Evolutionary conservation across 2,888 invertebrate genomes (phyloP).

Genomic region (Platynereis dumerilii): DNA sequence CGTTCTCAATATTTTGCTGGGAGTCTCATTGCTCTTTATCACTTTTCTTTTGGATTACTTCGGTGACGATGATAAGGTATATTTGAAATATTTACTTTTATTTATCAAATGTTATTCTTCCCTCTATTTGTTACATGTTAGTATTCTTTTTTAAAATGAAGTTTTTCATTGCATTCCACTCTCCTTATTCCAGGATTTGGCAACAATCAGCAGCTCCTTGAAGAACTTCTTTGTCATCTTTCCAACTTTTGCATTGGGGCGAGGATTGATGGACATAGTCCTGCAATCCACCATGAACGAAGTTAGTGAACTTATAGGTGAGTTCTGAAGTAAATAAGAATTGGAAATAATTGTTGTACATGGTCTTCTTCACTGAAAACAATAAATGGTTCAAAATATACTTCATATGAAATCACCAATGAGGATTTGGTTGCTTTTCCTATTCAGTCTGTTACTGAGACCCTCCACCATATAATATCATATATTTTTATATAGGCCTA

Average conservation of each 20-base stretch:
- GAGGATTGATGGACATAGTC: conserved; percentile 75
- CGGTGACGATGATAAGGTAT: conserved; percentile 46
- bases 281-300: conserved; percentile 9
- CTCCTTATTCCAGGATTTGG: background rate
- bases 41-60: conserved; percentile 75
- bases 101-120: background rate
- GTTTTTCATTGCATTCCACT: too few relatives aligned
- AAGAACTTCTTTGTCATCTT: conserved; percentile 70
- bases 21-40: conserved; percentile 66
- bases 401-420: too few relatives aligned
- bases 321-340: background rate
- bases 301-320: conserved; percentile 16
- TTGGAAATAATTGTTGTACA: too few relatives aligned
- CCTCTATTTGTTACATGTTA: background rate
- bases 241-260: conserved; percentile 83
- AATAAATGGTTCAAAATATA: too few relatives aligned
- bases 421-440: too few relatives aligned
- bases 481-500: too few relatives aligned
- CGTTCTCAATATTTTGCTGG: conserved; percentile 78
- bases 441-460: too few relatives aligned
- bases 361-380: too few relatives aligned
- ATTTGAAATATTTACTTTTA: background rate
- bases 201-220: conserved; percentile 6
- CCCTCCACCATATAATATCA: too few relatives aligned
- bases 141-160: background rate